Conservation (phyloP, 2,888 invertebrate species). For the Glaucopsyche alexis region DNA sequence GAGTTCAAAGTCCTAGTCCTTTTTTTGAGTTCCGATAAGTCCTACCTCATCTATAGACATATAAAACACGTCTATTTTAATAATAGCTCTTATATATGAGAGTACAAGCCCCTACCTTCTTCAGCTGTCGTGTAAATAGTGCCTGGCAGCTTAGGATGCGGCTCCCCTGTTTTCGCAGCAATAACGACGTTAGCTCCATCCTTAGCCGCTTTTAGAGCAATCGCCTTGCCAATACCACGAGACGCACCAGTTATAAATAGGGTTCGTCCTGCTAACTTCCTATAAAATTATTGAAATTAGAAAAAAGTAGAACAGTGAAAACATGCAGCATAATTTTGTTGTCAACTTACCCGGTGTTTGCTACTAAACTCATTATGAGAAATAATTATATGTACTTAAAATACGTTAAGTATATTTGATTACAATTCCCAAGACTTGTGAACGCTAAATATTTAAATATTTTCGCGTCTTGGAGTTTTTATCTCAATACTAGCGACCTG, state of each 20-base stretch:
- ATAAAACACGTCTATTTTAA: neutral
- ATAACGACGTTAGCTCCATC: constrained; percentile 96
- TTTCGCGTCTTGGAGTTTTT: neutral
- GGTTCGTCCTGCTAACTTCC: constrained; percentile 89
- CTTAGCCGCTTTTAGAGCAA: constrained; percentile 94
- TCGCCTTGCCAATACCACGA: constrained; percentile 97
- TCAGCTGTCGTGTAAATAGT: constrained; percentile 95
- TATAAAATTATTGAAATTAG: constrained; percentile 45
- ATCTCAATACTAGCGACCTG: neutral
- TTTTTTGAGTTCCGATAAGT: neutral
- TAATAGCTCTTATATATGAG: constrained; percentile 34
- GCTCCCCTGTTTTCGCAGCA: constrained; percentile 94
- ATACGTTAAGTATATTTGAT: neutral
- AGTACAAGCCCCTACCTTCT: constrained; percentile 83
- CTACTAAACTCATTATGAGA: constrained; percentile 70
- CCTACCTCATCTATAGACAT: neutral
- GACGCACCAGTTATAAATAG: constrained; percentile 97
- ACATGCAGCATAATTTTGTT: constrained; percentile 31
- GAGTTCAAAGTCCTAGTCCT: constrained; percentile 42
- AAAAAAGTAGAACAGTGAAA: constrained; percentile 38
- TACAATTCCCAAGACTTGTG: neutral
- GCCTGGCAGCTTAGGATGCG: constrained; percentile 94
- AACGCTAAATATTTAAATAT: constrained; percentile 4
- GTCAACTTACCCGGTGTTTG: constrained; percentile 69
- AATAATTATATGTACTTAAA: constrained; percentile 6